A percentile compares a stretch with the other conserved stretches of the same genome.
phyloP scores from a whole-genome alignment of 2,888 invertebrate species.

The Mythimna ferrago region DNA sequence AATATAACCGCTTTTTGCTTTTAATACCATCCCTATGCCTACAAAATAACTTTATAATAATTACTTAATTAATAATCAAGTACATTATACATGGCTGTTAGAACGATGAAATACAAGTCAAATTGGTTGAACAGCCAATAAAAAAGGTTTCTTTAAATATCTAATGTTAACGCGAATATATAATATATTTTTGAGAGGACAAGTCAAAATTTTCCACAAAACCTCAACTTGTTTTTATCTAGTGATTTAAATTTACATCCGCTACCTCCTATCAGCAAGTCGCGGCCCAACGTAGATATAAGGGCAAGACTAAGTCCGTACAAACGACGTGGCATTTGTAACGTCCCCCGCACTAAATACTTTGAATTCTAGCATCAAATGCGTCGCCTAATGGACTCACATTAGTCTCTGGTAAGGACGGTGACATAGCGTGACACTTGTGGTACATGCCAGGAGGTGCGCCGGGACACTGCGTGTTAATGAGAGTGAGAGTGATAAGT shows the following conservation, averaged over 20 bases:
- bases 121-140: no score
- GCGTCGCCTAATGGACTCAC: constrained; percentile 47
- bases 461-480: background rate
- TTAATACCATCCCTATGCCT: no score
- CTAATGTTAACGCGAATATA: no score
- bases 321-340: constrained; percentile 67
- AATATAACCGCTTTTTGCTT: no score
- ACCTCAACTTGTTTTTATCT: no score
- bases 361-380: constrained; percentile 54
- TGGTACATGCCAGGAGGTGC: background rate
- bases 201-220: no score
- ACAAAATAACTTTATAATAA: no score
- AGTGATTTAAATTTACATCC: background rate
- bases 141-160: no score
- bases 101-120: no score
- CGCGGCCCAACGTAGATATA: constrained; percentile 51
- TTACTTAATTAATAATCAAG: no score
- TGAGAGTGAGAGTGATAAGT: constrained; percentile 14
- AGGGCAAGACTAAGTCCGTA: constrained; percentile 57
- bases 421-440: constrained; percentile 6
- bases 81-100: no score
- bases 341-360: constrained; percentile 59
- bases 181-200: no score
- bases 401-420: constrained; percentile 44
- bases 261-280: constrained; percentile 22